Conservation (phyloP, 2,797 vertebrate species). For the Amblyopsis hoosieri region DNA sequence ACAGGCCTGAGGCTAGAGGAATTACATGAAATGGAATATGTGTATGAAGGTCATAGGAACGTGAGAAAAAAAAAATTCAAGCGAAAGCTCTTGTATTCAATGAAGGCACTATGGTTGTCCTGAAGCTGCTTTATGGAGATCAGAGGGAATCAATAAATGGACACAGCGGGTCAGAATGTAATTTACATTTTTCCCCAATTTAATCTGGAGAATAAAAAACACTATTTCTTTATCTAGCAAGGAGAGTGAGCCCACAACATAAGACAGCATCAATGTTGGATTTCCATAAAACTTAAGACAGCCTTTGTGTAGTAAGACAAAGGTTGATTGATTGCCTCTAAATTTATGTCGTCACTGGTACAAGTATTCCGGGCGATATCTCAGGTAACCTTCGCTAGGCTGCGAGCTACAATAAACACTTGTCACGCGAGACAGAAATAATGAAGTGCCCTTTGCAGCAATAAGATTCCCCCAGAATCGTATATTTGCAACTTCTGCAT, state of each 20-base stretch:
- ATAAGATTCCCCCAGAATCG: conserved; percentile 47
- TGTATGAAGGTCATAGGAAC: conserved; percentile 11
- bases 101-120: conserved; percentile 16
- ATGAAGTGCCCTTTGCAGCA: conserved; percentile 61
- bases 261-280: conserved; percentile 63
- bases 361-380: conserved; percentile 59
- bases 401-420: conserved; percentile 66
- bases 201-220: conserved; percentile 27
- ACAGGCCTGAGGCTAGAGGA: conserved; percentile 13
- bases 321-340: conserved; percentile 80
- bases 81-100: conserved; percentile 4
- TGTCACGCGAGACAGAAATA: conserved; percentile 68
- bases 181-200: conserved; percentile 36
- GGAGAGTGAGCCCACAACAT: conserved; percentile 36
- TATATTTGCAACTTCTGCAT: conserved; percentile 39
- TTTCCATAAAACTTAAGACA: conserved; percentile 75
- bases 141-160: conserved; percentile 31
- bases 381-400: conserved; percentile 67
- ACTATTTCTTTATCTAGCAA: conserved; percentile 52
- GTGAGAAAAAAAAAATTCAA: conserved; percentile 9
- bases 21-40: conserved; percentile 12
- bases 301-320: conserved; percentile 75
- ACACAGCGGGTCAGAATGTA: conserved; percentile 17
- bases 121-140: conserved; percentile 12
- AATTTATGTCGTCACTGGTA: conserved; percentile 69